Base-by-base conservation (phyloP, 2,797 vertebrate genomes). In the Muscicapa striata region DNA sequence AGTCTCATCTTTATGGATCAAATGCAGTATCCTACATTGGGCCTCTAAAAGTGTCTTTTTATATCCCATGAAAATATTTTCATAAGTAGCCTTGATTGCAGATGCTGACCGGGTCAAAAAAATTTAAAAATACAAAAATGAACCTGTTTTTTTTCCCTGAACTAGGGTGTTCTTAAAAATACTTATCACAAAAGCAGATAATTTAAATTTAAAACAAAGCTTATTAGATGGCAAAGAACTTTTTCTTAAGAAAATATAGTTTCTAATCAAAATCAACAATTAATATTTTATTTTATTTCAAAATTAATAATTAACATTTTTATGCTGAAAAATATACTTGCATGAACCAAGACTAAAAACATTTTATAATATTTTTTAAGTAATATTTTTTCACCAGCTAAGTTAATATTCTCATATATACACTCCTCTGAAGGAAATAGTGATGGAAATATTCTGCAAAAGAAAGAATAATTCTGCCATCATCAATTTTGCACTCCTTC, bases 81-180 rank as follows among this genome's bases (percentile, higher is more conserved):
- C 21, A 21, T 46, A 76, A 80, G 32, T 17, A 63, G 9, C 4
- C 21, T 51, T 67, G 21, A 40, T 8, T n/a, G 8, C 15, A 73
- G 20, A 12, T 11, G 9, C 8, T 57, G 36, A 63, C 6, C 1
- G 51, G 5, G 3, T 55, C 0, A 83, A 61, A 32, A 27, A 29
- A 11, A 0, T 6, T 15, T 20, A 54, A 7, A 7, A 17, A 18
- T 4, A 10, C 11, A 38, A 16, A 8, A 30, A 38, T 13, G 1
- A 2, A 10, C 3, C 5, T 27, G 17, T 2, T 8, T 38, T 74
- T 77, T 63, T 75, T 7, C 15, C 17, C 9, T 64, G 17, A 49
- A 70, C 46, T 7, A 38, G 1, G 2, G 11, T 32, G 1, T 38
- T 6, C 8, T 46, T 58, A 67, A 72, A 87, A 67, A n/a, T 26